A percentile compares a stretch with the other conserved stretches of the same genome.
phyloP scores from a whole-genome alignment of 2,888 invertebrate species.

The Operophtera brumata region DNA sequence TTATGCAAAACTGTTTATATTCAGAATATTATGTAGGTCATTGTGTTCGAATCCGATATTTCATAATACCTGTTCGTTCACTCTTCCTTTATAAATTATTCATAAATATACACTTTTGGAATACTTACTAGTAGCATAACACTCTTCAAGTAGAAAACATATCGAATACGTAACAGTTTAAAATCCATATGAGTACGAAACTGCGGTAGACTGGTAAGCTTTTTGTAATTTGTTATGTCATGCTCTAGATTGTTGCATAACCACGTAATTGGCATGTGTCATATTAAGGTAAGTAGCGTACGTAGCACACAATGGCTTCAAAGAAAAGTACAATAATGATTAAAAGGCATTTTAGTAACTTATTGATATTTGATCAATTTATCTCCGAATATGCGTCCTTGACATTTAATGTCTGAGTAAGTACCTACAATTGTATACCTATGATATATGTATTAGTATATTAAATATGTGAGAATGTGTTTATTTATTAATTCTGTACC shows the following conservation, averaged over 20 bases:
- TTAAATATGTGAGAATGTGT: too few species aligned
- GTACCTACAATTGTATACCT: too few species aligned
- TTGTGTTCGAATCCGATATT: slow-evolving; percentile 21
- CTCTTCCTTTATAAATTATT: slow-evolving; percentile 32
- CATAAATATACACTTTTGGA: slow-evolving; percentile 18
- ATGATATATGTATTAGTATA: too few species aligned
- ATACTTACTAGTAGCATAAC: not conserved
- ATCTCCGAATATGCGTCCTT: too few species aligned
- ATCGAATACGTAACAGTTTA: slow-evolving; percentile 11
- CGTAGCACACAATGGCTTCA: not conserved
- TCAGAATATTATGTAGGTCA: slow-evolving; percentile 19
- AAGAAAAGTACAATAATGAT: not conserved
- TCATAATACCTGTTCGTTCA: slow-evolving; percentile 28
- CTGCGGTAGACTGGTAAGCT: slow-evolving; percentile 3
- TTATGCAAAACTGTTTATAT: slow-evolving; percentile 13
- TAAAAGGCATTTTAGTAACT: too few species aligned
- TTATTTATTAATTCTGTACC: too few species aligned
- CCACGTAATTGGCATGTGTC: slow-evolving; percentile 4
- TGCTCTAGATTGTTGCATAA: slow-evolving; percentile 18
- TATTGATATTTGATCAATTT: too few species aligned
- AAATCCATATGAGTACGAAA: slow-evolving; percentile 8
- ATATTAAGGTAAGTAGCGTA: slow-evolving; percentile 11
- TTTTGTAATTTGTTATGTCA: slow-evolving; percentile 14
- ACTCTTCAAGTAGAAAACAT: slow-evolving; percentile 1
- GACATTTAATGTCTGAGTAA: too few species aligned